These are phyloP conservation scores for Rostratula benghalensis DNA, from an alignment of 2,113 vertebrate species.

Conservation along the genomic window DNA sequence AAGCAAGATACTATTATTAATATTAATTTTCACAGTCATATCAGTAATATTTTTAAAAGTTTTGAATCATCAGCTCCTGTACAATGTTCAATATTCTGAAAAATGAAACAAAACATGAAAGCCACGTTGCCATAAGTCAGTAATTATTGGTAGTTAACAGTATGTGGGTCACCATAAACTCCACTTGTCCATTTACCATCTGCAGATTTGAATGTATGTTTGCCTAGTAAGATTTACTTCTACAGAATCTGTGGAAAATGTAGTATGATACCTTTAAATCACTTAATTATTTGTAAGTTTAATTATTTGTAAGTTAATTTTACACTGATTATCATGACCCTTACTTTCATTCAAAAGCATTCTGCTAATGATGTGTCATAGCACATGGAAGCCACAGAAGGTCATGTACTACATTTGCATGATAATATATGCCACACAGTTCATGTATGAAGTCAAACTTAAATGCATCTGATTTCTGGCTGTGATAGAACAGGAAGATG, in stretches of 20 bases:
- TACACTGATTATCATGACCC: background rate
- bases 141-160: background rate
- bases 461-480: background rate
- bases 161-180: rapidly evolving
- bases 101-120: background rate
- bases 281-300: background rate
- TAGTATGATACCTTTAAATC: background rate
- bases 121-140: background rate
- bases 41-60: background rate
- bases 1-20: background rate
- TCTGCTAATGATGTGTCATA: background rate
- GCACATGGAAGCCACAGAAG: background rate
- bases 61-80: background rate
- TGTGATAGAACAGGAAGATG: background rate
- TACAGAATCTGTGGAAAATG: background rate
- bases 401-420: background rate
- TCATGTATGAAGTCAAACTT: background rate
- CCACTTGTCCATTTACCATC: background rate
- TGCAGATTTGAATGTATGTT: background rate
- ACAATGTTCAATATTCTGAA: background rate
- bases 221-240: background rate
- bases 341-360: background rate
- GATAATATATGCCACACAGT: background rate
- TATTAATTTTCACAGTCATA: background rate
- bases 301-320: background rate